A percentile compares a stretch with the other conserved stretches of the same genome.
These are phyloP conservation scores for Mystacornis crossleyi DNA, from an alignment of 2,113 vertebrate species.

Conservation along the genomic window DNA sequence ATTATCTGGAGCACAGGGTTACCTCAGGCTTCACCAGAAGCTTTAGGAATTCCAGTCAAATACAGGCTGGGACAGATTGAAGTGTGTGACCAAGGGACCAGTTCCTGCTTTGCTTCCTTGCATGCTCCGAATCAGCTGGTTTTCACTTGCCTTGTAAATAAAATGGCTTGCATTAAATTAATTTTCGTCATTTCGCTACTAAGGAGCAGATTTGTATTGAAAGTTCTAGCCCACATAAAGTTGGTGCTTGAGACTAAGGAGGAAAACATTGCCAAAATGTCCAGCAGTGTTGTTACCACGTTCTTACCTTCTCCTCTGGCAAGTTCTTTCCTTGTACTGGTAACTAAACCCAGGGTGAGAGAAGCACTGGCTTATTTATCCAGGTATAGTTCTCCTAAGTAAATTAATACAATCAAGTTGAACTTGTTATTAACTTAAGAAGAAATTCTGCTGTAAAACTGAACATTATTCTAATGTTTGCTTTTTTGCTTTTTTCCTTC, in stretches of 20 bases:
- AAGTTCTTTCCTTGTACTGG: background rate
- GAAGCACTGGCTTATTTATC: background rate
- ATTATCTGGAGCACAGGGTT: background rate
- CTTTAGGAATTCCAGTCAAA: background rate
- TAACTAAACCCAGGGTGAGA: background rate
- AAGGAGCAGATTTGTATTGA: background rate
- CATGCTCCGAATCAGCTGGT: background rate
- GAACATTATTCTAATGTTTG: background rate
- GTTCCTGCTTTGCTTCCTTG: background rate
- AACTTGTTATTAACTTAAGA: background rate
- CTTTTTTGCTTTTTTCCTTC: background rate
- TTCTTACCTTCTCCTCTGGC: background rate
- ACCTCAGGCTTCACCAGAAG: background rate
- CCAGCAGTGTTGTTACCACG: rapidly evolving
- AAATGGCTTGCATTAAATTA: background rate
- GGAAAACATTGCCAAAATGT: background rate
- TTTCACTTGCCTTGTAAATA: background rate
- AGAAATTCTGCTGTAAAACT: background rate
- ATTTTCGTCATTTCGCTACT: background rate
- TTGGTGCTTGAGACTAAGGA: background rate
- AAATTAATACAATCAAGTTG: background rate
- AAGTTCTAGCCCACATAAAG: background rate
- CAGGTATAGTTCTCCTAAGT: background rate
- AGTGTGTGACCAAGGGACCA: rapidly evolving
- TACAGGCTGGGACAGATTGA: background rate